Evolutionary conservation across 2,113 vertebrate species (phyloP).

Genomic region (Myrmecophaga tridactyla): DNA sequence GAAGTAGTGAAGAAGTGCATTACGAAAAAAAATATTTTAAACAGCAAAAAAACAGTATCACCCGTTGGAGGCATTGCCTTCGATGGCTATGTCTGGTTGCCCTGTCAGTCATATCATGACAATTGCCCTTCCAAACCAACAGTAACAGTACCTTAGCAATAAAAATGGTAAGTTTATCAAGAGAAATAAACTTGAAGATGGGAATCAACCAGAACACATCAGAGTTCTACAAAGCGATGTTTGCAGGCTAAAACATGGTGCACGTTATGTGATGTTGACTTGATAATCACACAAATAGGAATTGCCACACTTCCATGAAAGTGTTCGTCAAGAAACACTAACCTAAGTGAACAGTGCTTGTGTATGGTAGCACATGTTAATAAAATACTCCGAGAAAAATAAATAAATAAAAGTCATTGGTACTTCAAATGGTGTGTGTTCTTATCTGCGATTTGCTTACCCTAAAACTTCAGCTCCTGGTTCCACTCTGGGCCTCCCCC

Average conservation of each 20-base stretch:
- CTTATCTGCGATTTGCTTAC: background rate
- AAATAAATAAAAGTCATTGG: no score
- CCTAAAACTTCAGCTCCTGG: background rate
- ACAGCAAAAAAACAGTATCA: background rate
- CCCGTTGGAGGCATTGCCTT: accelerated
- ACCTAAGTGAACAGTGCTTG: background rate
- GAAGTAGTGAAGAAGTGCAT: background rate
- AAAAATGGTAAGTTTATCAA: background rate
- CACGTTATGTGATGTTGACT: background rate
- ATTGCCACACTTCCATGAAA: background rate
- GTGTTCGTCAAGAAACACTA: background rate
- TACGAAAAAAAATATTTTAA: background rate
- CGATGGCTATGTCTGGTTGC: background rate
- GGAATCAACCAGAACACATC: background rate
- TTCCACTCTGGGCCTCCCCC: background rate
- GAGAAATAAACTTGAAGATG: background rate
- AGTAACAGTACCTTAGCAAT: background rate
- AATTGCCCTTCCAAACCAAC: background rate
- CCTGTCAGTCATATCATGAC: background rate
- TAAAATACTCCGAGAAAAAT: background rate
- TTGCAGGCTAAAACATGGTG: background rate
- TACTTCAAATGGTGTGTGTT: background rate
- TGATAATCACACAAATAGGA: background rate
- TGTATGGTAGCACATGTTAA: background rate
- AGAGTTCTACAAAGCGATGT: background rate